Evolutionary conservation across 2,797 vertebrate genomes (phyloP).

Genomic region (Artibeus lituratus): DNA sequence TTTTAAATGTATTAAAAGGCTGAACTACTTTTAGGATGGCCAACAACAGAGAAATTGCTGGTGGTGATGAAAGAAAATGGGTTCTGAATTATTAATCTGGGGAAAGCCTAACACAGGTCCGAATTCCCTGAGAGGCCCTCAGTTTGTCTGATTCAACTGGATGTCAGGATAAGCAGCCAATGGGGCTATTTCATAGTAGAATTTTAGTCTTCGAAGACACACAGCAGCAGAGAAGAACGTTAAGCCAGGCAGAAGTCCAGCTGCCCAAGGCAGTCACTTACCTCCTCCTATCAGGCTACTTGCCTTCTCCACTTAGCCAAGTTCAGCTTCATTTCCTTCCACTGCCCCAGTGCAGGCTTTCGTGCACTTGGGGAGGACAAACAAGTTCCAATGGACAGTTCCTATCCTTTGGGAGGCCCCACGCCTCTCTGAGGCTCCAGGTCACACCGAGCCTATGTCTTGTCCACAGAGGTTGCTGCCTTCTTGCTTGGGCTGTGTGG

Average conservation of each 20-base stretch:
- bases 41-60: not conserved
- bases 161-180: not conserved
- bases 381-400: too few relatives aligned
- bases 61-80: not conserved
- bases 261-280: rapidly evolving
- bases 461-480: not conserved
- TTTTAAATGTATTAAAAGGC: not conserved
- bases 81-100: not conserved
- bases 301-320: not conserved
- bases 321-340: not conserved
- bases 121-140: not conserved
- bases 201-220: not conserved
- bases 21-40: not conserved
- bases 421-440: not conserved
- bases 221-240: not conserved
- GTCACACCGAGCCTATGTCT: rapidly evolving
- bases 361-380: not conserved
- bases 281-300: too few relatives aligned
- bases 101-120: not conserved
- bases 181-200: not conserved
- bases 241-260: not conserved
- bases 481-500: rapidly evolving
- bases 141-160: not conserved
- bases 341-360: not conserved
- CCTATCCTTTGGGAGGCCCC: not conserved